Conservation (phyloP, 2,888 invertebrate genomes). For the Drosophila meridionalis region DNA sequence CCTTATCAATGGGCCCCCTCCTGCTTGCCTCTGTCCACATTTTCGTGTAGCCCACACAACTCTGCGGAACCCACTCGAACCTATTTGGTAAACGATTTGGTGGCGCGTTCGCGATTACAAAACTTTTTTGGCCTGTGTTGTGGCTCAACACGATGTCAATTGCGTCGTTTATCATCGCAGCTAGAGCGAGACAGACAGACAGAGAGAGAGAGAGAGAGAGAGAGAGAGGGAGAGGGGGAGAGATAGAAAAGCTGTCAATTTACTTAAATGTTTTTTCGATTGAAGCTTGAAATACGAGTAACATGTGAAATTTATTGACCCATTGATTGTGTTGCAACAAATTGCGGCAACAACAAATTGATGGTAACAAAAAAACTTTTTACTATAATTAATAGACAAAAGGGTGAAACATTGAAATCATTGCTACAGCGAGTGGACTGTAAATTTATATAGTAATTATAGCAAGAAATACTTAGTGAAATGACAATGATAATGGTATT, state of each 20-base stretch:
- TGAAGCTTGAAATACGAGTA: constrained; percentile 15
- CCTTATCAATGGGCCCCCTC: constrained; percentile 42
- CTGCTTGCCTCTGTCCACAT: background rate
- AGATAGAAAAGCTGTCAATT: constrained; percentile 6
- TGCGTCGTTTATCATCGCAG: constrained; percentile 52
- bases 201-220: background rate
- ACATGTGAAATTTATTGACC: constrained; percentile 24
- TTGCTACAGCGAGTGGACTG: background rate
- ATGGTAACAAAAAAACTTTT: constrained; percentile 2
- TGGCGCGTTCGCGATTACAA: constrained; percentile 51
- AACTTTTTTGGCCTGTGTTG: constrained; percentile 41
- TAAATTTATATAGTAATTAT: background rate
- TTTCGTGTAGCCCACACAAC: background rate
- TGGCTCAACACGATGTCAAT: constrained; percentile 60
- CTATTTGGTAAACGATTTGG: constrained; percentile 54
- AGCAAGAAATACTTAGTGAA: background rate
- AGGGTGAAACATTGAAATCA: background rate
- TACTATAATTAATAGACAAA: background rate
- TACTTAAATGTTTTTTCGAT: constrained; percentile 25
- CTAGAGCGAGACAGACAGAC: background rate
- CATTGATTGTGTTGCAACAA: constrained; percentile 20
- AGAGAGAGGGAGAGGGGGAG: background rate
- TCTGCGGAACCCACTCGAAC: constrained; percentile 40
- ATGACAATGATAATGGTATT: too few relatives aligned
- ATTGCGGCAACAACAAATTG: constrained; percentile 10